A percentile compares a stretch with the other conserved stretches of the same genome.
phyloP scores from a whole-genome alignment of 2,113 vertebrate species.

The Pelmatolapia mariae region DNA sequence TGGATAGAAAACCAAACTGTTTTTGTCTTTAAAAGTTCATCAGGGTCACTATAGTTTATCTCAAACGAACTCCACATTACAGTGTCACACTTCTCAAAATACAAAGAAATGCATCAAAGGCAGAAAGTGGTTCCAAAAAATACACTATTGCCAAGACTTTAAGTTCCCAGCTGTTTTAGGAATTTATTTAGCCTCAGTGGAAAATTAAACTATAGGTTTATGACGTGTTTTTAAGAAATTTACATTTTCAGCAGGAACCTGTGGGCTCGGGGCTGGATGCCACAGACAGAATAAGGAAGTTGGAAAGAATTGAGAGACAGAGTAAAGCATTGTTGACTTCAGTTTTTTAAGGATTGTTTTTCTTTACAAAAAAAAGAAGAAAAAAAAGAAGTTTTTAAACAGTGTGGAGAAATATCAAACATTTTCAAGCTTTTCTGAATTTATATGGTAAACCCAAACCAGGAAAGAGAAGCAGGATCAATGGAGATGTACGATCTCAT shows the following conservation, averaged over 20 bases:
- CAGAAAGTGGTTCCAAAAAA: not conserved
- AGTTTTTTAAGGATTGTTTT: not conserved
- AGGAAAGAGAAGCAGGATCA: not conserved
- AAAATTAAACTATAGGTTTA: not conserved
- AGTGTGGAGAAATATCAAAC: not conserved
- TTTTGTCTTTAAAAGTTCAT: not conserved
- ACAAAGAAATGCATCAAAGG: not conserved
- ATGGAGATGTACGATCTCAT: not conserved
- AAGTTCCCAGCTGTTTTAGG: not conserved
- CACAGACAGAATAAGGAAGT: slow-evolving; percentile 18
- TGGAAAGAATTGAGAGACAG: slow-evolving; percentile 8
- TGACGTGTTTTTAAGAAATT: not conserved
- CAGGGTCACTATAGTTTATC: not conserved
- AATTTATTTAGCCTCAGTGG: not conserved
- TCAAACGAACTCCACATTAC: not conserved
- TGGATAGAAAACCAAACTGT: not conserved
- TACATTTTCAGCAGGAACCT: not conserved
- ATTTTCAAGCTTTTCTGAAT: not conserved
- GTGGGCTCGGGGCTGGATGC: not conserved
- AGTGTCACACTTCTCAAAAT: not conserved
- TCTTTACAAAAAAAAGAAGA: not conserved
- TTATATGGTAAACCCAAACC: not conserved
- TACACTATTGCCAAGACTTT: not conserved
- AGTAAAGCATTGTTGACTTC: not conserved
- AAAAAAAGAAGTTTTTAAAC: not conserved